Conservation (phyloP, 92 coral and sea anemone species). For the Plumapathes pennacea region DNA sequence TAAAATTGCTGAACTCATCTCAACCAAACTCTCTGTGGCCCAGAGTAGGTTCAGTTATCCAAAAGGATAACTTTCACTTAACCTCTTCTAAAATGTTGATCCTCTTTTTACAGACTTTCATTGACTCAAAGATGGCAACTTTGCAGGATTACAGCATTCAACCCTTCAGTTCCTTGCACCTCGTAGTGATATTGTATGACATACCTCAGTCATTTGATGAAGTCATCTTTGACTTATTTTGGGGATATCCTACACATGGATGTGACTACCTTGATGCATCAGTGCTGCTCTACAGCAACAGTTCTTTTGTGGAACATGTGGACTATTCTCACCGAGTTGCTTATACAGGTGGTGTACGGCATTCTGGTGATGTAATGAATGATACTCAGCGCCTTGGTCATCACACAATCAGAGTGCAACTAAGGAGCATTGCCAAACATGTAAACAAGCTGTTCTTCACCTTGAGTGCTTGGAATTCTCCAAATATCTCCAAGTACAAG, state of each 20-base stretch:
- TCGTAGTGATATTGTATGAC: conserved; percentile 80
- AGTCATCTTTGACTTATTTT: conserved; percentile 83
- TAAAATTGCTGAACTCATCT: too few relatives aligned
- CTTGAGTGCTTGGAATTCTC: conserved; percentile 86
- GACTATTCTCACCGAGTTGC: conserved; percentile 22
- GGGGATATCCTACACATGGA: conserved; percentile 80
- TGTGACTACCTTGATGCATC: conserved; percentile 83
- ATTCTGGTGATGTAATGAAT: conserved; percentile 94
- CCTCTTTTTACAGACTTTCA: conserved; percentile 12
- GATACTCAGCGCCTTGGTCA: conserved; percentile 47
- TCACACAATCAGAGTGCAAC: conserved; percentile 72
- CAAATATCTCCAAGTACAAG: conserved; percentile 81
- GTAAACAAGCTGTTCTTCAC: conserved; percentile 89
- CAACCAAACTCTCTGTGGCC: too few relatives aligned
- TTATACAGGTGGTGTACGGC: conserved; percentile 43
- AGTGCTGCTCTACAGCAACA: conserved; percentile 74
- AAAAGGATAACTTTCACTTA: too few relatives aligned
- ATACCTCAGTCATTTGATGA: conserved; percentile 78
- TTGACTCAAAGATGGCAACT: conserved; percentile 19
- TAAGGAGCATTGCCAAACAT: conserved; percentile 58
- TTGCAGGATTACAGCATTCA: conserved; percentile 70
- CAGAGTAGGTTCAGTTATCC: too few relatives aligned
- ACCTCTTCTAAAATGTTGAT: too few relatives aligned
- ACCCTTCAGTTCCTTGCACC: conserved; percentile 73
- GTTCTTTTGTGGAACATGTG: conserved; percentile 41